These are phyloP conservation scores for Zenarchopterus dispar DNA, from an alignment of 2,797 vertebrate species.

Conservation along the genomic window DNA sequence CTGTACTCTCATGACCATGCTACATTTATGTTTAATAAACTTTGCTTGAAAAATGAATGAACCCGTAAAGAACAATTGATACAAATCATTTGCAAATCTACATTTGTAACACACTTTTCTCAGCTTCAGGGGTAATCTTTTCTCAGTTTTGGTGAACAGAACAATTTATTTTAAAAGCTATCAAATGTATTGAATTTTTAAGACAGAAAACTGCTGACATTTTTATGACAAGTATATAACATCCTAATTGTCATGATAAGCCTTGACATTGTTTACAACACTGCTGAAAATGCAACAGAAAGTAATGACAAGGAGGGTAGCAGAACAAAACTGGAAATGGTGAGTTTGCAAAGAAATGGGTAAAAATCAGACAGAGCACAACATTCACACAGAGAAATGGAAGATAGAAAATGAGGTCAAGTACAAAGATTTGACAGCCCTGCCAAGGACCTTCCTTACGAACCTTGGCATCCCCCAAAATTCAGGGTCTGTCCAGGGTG, in stretches of 20 bases:
- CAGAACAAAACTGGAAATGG: constrained; percentile 9
- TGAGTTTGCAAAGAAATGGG: constrained; percentile 31
- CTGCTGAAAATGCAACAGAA: constrained; percentile 16
- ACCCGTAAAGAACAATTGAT: too few species aligned
- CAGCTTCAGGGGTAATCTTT: too few species aligned
- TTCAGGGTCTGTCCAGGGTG: constrained; percentile 14
- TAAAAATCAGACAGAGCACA: constrained; percentile 21
- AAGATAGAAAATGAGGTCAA: constrained; percentile 11
- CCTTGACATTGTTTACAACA: constrained; percentile 13
- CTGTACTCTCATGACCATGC: too few species aligned
- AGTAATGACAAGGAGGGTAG: constrained; percentile 11
- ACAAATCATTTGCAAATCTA: too few species aligned
- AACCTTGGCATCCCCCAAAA: not conserved
- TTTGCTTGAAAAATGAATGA: too few species aligned
- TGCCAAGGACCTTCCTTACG: constrained; percentile 29
- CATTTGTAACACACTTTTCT: too few species aligned
- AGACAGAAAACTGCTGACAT: too few species aligned
- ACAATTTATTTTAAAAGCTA: too few species aligned
- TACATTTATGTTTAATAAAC: too few species aligned
- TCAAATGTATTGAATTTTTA: too few species aligned
- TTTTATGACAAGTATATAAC: constrained; percentile 10
- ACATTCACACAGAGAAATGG: constrained; percentile 1
- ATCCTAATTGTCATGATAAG: constrained; percentile 10
- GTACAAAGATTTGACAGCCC: constrained; percentile 12
- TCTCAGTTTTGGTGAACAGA: too few species aligned